These are phyloP conservation scores for Ridgeia piscesae DNA, from an alignment of 1,140 invertebrate species.

Conservation along the genomic window DNA sequence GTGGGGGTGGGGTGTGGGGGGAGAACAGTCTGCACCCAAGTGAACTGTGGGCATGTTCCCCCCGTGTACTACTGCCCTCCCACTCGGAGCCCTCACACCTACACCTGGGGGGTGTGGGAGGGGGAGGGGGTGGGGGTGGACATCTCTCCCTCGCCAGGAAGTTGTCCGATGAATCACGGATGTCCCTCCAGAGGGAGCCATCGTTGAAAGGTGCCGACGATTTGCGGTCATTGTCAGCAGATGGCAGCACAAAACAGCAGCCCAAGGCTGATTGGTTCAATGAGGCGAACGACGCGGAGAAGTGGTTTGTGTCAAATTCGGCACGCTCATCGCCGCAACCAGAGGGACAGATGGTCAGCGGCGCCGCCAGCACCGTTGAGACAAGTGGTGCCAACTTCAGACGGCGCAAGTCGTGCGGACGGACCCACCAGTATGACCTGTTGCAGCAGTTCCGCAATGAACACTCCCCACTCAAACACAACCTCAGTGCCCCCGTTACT, in stretches of 20 bases:
- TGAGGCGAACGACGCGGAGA: constrained; percentile 14
- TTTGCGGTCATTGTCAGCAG: constrained; percentile 63
- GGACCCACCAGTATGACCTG: not conserved
- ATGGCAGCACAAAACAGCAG: constrained; percentile 17
- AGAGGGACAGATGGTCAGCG: constrained; percentile 37
- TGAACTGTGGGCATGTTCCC: constrained; percentile 5
- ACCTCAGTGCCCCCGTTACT: constrained; percentile 76
- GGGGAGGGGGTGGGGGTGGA: constrained; percentile 40
- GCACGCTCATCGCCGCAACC: constrained; percentile 38
- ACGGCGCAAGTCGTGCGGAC: not conserved
- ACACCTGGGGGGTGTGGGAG: constrained; percentile 33
- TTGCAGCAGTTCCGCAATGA: constrained; percentile 10
- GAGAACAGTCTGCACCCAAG: constrained; percentile 24
- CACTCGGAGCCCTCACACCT: constrained; percentile 33
- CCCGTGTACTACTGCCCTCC: constrained; percentile 34
- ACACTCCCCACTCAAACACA: constrained; percentile 66
- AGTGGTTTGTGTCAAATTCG: constrained; percentile 27
- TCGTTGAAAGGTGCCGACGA: constrained; percentile 79
- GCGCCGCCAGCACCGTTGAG: not conserved
- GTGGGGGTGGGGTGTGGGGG: constrained; percentile 21
- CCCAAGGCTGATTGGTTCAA: constrained; percentile 16
- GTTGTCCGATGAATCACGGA: constrained; percentile 65
- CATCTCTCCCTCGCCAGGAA: constrained; percentile 57
- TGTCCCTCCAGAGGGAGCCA: constrained; percentile 77
- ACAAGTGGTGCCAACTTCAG: not conserved